Evolutionary conservation across 2,113 vertebrate genomes (phyloP), one percentile per base, ranked within the genome.

Genomic region (Meles meles): DNA sequence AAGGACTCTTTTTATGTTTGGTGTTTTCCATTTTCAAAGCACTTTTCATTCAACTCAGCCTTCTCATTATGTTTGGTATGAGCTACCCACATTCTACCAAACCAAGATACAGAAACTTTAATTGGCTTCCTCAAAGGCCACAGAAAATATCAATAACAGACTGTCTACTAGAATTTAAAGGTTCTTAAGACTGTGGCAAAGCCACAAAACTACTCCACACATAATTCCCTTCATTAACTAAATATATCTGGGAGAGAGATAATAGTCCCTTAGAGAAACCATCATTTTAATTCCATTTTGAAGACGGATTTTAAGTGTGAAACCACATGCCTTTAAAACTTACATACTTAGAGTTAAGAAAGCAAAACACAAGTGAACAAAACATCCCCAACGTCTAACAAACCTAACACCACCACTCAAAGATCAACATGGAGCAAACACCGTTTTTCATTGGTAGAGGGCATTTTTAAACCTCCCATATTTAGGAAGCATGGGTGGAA

Each of bases 11-110:
- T 82, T 89, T 25, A 79, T 82, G 31, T 90, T 61, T 90, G 31
- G 2, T 39, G 74, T 88, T 93, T 98, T 84, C 67, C 12, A 95
- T 92, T 95, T 97, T 89, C 63, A 94, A 93, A 96, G 93, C 25
- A 89, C 44, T 72, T 97, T 89, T 77, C 52, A 92, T 93, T 95
- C 49, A 94, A 71, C 27, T 88, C 69, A 88, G 23, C 21, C 67
- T 79, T 92, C 59, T 93, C 67, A 88, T 96, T 92, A 88, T 69
- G 72, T 86, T 76, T 95, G 72, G 42, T 79, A 63, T 69, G 49
- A 79, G 93, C 52, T 94, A 88, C 39, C 31, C 59, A 96, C 42
- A 71, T 84, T 94, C 20, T 44, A 49, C 79, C 67, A 95, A 85
- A 92, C 15, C 44, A 96, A 89, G 42, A 84, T 72, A 93, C 57